Base-by-base conservation (phyloP, 2,113 vertebrate species). In the Tetrax tetrax region DNA sequence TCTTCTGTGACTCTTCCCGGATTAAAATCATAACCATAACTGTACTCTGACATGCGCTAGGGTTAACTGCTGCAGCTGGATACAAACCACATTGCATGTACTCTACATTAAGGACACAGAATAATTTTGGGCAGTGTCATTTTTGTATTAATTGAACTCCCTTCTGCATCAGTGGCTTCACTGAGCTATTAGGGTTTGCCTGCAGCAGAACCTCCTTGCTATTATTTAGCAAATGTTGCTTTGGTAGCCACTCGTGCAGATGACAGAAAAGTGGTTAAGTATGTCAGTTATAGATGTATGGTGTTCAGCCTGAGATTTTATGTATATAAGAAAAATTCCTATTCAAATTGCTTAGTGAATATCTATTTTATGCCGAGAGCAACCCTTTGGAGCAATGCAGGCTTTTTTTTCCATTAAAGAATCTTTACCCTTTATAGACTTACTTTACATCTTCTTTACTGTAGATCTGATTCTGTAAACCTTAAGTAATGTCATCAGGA, bases 81-180 rank as follows among this genome's bases (percentile, higher is more conserved):
- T 37, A 2, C 60, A 21, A 69, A 10, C 77, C 81, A 0, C 1
- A 0, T 57, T 37, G 77, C 0, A 0, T 65, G 59, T 79, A 35
- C 64, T 91, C 84, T 82, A 6, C 60, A 8, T 56, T 89, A 35
- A 90, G 94, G 95, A 88, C 89, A 60, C 47, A 29, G 79, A 69
- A 63, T 84, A 45, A 90, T 89, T 90, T 13, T 86, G 80, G 76
- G 47, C 76, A 79, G 78, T 92, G 95, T 91, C 90, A 59, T 89
- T 95, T 95, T 61, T 91, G 45, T 77, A 96, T 95, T 95, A 96
- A 95, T 93, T 97, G 93, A 92, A 51, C 90, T 95, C 83, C 66
- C 76, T 95, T 97, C 89, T 94, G 94, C 94, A 71, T 89, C 95
- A 78, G 76, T 90, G 89, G 51, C 70, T 80, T 66, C 41, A 48